A percentile compares a stretch with the other conserved stretches of the same genome.
Evolutionary conservation across 2,888 invertebrate genomes (phyloP).

Genomic region (Caenorhabditis macrosperma): DNA sequence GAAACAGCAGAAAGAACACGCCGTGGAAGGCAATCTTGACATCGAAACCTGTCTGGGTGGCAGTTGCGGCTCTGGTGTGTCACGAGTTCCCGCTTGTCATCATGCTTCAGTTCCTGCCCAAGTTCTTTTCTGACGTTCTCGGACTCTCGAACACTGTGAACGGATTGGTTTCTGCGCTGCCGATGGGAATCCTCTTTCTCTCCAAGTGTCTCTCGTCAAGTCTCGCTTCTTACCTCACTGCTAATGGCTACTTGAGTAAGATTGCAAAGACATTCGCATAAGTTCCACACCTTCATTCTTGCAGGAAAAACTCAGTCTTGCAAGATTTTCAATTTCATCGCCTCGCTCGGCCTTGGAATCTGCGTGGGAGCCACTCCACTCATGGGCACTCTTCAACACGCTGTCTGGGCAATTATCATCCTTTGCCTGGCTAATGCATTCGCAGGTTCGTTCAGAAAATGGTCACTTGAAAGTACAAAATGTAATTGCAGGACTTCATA

Average conservation of each 20-base stretch:
- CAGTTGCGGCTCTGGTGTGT: constrained; percentile 76
- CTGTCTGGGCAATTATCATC: constrained; percentile 68
- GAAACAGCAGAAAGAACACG: constrained; percentile 69
- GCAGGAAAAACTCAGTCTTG: constrained; percentile 65
- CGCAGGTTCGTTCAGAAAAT: constrained; percentile 67
- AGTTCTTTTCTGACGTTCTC: constrained; percentile 76
- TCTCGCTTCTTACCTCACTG: constrained; percentile 72
- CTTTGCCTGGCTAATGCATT: constrained; percentile 78
- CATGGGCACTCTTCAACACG: constrained; percentile 60
- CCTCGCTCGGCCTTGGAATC: constrained; percentile 77
- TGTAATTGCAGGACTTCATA: constrained; percentile 72
- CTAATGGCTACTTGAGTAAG: constrained; percentile 50
- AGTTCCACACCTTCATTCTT: neutral
- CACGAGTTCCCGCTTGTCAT: constrained; percentile 79
- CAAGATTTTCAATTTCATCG: constrained; percentile 71
- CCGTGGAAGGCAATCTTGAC: constrained; percentile 74
- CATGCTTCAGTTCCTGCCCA: constrained; percentile 76
- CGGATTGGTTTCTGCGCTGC: constrained; percentile 77
- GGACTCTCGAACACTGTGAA: constrained; percentile 66
- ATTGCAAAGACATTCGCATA: neutral
- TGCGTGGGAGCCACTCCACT: constrained; percentile 77
- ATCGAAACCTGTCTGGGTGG: constrained; percentile 73
- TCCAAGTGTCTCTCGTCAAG: constrained; percentile 76
- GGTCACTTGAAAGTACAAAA: neutral
- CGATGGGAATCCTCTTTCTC: constrained; percentile 74